Evolutionary conservation across 2,888 invertebrate genomes (phyloP), one percentile per base, ranked within the genome.

Genomic region (Cotesia congregata): DNA sequence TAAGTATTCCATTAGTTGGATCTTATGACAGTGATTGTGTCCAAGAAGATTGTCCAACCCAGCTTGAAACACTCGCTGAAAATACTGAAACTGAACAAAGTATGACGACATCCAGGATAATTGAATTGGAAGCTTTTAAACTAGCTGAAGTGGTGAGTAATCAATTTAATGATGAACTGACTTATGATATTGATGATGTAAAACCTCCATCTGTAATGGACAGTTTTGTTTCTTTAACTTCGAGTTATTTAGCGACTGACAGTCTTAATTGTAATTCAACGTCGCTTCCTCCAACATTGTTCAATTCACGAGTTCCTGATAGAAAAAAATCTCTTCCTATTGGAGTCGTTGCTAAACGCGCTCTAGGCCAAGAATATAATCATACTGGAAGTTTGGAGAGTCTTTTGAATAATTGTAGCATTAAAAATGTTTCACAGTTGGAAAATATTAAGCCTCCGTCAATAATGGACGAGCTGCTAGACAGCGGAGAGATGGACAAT

Each of bases 381-480:
- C 85, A 85, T 50, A 83, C 92, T 7, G 92, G 92, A 74, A 93
- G 93, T 82, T 91, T 94, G 0, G 95, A 95, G 84, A 93, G 92
- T 83, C 85, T 94, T 3, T 74, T 89, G 17, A 93, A 93, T 83
- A 92, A 91, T 77, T 89, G 91, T 79, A 91, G 89, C 69, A 91
- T 91, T 0, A 86, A 90, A 41, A 93, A 93, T 83, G 90, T 91
- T 65, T 93, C 92, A 5, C 95, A 95, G 85, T 89, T 96, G 41
- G 96, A 97, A 50, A 94, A 94, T 80, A 93, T 96, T 2, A 95
- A 95, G 86, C 96, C 96, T 2, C 96, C 97, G 0, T 95, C 96
- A 0, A 92, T 94, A 80, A 94, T 96, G 93, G 95, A 95, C 77
- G 88, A 94, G 5, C 84, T 92, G 5, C 81, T 86, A 0, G 88